Conservation (phyloP, 2,797 vertebrate genomes). For the Xyrichtys novacula region DNA sequence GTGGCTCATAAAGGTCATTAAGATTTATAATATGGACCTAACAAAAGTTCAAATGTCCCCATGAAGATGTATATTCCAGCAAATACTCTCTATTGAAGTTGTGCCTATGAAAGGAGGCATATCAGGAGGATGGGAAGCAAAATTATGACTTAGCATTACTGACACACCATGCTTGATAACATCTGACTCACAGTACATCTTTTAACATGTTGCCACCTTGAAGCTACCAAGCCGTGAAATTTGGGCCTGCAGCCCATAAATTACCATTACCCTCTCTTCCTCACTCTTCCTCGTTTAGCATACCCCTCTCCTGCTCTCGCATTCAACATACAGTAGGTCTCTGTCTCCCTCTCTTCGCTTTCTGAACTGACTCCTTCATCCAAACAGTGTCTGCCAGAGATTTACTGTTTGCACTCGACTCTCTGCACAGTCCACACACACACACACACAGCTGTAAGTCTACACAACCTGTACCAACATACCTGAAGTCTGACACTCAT, state of each 20-base stretch:
- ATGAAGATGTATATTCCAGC: not conserved
- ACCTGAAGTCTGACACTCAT: slow-evolving; percentile 25
- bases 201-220: slow-evolving; percentile 38
- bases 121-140: not conserved
- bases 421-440: slow-evolving; percentile 16
- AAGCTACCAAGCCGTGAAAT: slow-evolving; percentile 37
- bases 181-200: slow-evolving; percentile 12
- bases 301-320: not conserved
- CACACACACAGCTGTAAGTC: slow-evolving; percentile 1
- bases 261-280: not conserved
- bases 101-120: not conserved
- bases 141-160: slow-evolving; percentile 1
- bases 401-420: slow-evolving; percentile 26
- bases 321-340: not conserved
- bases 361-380: slow-evolving; percentile 20
- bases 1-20: not conserved
- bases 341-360: not conserved
- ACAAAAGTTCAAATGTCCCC: not conserved
- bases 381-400: slow-evolving; percentile 18
- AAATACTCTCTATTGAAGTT: not conserved
- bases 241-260: slow-evolving; percentile 10
- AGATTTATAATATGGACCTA: not conserved
- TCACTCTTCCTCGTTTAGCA: not conserved
- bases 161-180: slow-evolving; percentile 2
- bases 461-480: slow-evolving; percentile 1